Base-by-base conservation (phyloP, 2,888 invertebrate genomes). In the Pecten maximus region DNA sequence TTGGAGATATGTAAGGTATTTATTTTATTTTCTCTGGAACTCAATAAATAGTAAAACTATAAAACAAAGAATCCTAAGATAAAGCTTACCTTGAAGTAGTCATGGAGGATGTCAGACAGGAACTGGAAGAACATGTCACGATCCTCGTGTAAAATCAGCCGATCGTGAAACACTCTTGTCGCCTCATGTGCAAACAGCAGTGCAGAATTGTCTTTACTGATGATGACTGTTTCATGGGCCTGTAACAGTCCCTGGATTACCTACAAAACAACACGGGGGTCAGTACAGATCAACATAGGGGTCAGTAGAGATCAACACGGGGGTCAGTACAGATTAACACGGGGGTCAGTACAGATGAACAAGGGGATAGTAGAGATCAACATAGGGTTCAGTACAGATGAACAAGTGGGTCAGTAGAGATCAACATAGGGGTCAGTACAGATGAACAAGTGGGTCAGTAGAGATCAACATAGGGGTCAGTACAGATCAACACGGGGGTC, bases 151-250 rank as follows among this genome's bases (percentile, higher is more conserved):
- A 94, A 94, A 35, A 96, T 95, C 40, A 97, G 95, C 35, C 97
- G 93, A 90, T 97, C 97, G 89, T 96, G 96, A 94, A 97, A 97
- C 23, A 97, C 96, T 35, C 97, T 92, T 0, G 96, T 96, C 23
- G 96, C 96, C 91, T 97, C 97, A 91, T 97, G 97, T 6, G 96
- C 96, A 92, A 96, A 96, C 90, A 97, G 93, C 94, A 96, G 95
- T 8, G 96, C 96, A 90, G 96, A 95, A 90, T 95, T 95, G 86
- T 96, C 96, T 88, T 95, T 95, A 86, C 96, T 96, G 2, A 96
- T 95, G 39, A 96, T 95, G 23, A 96, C 96, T 0, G 94, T 93
- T 23, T 96, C 95, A 87, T 96, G 95, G 1, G 96, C 96, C 91
- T 96, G 96, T 48, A 96, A 92, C 90, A 97, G 92, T 23, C 97